A percentile compares a stretch with the other conserved stretches of the same genome.
phyloP scores from a whole-genome alignment of 2,888 invertebrate species.

The Pseudococcus jackbeardsleyi region DNA sequence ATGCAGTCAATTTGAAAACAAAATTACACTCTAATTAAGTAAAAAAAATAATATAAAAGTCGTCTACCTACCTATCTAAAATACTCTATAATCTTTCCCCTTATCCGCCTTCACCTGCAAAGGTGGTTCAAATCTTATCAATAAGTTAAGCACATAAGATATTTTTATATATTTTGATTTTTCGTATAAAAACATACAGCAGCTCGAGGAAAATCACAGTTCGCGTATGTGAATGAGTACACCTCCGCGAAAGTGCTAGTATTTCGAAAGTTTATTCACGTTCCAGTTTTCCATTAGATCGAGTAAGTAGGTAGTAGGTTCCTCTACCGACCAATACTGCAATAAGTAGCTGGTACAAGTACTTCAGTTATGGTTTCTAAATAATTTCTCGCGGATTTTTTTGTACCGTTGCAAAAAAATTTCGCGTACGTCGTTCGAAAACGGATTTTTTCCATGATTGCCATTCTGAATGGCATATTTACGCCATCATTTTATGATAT shows the following conservation, averaged over 20 bases:
- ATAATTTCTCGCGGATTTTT: slow-evolving; percentile 23
- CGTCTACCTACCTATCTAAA: neutral
- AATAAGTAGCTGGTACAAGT: too few species aligned
- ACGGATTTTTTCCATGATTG: slow-evolving; percentile 22
- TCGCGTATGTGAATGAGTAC: neutral
- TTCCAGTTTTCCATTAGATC: slow-evolving; percentile 24
- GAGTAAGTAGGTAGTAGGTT: neutral
- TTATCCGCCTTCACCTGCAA: neutral
- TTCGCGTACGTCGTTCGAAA: neutral
- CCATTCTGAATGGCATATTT: slow-evolving; percentile 41
- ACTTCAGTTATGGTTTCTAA: neutral
- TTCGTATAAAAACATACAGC: neutral
- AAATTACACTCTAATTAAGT: neutral
- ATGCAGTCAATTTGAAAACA: too few species aligned
- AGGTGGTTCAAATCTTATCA: neutral
- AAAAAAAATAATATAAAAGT: neutral
- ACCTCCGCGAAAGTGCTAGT: neutral
- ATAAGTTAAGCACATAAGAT: neutral
- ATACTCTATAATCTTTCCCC: neutral
- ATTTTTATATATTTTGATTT: neutral
- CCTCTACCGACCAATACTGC: neutral
- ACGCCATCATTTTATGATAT: neutral
- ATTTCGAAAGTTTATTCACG: slow-evolving; percentile 7
- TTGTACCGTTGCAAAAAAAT: neutral
- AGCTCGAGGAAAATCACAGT: neutral